Evolutionary conservation across 2,113 vertebrate genomes (phyloP).

Genomic region (Lepidothrix coronata): DNA sequence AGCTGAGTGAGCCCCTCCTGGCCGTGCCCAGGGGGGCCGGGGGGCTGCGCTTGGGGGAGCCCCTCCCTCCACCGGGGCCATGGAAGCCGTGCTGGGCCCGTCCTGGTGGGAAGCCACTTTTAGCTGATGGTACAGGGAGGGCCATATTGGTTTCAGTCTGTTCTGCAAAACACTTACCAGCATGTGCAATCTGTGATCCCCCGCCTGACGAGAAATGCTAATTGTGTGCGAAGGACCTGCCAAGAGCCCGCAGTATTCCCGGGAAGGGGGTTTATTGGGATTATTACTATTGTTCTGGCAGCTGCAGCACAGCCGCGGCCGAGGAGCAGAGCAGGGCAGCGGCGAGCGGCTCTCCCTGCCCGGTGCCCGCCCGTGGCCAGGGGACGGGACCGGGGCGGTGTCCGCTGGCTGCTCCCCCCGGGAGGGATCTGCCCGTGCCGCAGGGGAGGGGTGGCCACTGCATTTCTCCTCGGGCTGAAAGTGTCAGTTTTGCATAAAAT

Average conservation of each 20-base stretch:
- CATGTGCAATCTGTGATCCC: conserved; percentile 49
- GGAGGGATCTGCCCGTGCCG: background rate
- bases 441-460: background rate
- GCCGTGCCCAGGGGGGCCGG: rapidly evolving
- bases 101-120: background rate
- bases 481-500: background rate
- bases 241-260: conserved; percentile 29
- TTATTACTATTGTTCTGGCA: conserved; percentile 47
- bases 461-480: background rate
- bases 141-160: conserved; percentile 64
- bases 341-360: background rate
- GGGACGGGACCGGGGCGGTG: rapidly evolving
- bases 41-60: background rate
- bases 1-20: background rate
- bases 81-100: background rate
- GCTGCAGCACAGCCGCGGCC: conserved; percentile 15
- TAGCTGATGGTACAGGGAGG: conserved; percentile 20
- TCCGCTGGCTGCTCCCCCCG: rapidly evolving
- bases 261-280: background rate
- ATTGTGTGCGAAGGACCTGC: conserved; percentile 58
- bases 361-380: background rate
- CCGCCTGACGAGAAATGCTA: conserved; percentile 52
- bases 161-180: conserved; percentile 51
- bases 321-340: background rate
- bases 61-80: background rate